A percentile compares a stretch with the other conserved stretches of the same genome.
Conservation (phyloP, 2,113 vertebrate species). For the Pelusios castaneus region DNA sequence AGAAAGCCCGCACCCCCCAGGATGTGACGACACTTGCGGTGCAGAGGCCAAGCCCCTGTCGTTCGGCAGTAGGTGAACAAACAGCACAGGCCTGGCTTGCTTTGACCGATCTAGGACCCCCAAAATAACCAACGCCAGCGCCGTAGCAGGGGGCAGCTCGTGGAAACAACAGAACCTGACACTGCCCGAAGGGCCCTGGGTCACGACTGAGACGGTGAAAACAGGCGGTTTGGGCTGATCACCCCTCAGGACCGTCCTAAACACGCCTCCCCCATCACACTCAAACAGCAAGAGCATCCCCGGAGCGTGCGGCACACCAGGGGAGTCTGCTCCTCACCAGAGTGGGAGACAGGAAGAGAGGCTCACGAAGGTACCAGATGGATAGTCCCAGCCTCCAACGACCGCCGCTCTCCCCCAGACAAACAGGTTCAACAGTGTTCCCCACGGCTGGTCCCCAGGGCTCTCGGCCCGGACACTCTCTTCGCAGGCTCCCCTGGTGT, state of each 20-base stretch:
- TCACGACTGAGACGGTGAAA: accelerated
- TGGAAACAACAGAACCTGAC: conserved; percentile 47
- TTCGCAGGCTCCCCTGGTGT: not conserved
- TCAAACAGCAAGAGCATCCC: too few species aligned
- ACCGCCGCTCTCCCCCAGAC: not conserved
- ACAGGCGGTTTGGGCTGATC: accelerated
- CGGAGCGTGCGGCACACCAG: accelerated
- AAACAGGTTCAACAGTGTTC: not conserved
- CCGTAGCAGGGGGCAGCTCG: not conserved
- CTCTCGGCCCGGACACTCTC: not conserved
- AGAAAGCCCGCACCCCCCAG: not conserved
- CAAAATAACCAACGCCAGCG: conserved; percentile 39
- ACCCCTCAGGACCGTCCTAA: not conserved
- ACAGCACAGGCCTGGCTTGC: not conserved
- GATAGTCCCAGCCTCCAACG: not conserved
- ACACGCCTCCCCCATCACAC: not conserved
- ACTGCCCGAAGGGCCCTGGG: accelerated
- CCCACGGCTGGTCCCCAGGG: not conserved
- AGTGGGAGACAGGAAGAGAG: not conserved
- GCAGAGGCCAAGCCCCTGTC: not conserved
- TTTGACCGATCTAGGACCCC: conserved; percentile 71
- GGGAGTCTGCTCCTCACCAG: too few species aligned
- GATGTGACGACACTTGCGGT: accelerated
- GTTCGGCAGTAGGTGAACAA: accelerated
- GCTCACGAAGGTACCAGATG: not conserved